Evolutionary conservation across 2,797 vertebrate species (phyloP), one percentile per base, ranked within the genome.

Genomic region (Spatula versicolor): DNA sequence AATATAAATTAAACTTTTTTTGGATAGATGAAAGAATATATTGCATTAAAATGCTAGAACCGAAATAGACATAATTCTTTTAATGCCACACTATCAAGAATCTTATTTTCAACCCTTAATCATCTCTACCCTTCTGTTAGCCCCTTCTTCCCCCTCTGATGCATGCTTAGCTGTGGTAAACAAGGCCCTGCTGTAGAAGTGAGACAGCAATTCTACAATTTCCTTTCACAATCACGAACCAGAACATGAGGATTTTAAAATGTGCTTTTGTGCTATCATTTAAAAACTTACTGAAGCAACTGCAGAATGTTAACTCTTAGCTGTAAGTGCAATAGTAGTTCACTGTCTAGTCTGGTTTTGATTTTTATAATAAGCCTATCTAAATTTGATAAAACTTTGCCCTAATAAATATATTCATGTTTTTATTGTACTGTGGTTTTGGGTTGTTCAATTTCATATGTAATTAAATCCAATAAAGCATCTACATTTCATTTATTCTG

Each of bases 381-480:
- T 91, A 54, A 73, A 74, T 78, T 87, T 72, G 69, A 48, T 88
- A 90, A 85, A 88, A 63, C 19, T 78, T 39, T 86, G 26, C 63
- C 52, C 35, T 93, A 92, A 90, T 93, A 95, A 89, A 92, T 92
- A 76, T 11, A 25, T 79, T 94, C n/a, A 5, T 81, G 9, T 79
- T 92, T 94, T 92, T 85, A 88, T 86, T 89, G 77, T 92, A 85
- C 58, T 95, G 96, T 66, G 15, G 95, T 92, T 96, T 83, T 55
- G 73, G 76, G 59, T 72, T 93, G 90, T 89, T 94, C 30, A n/a
- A 14, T 96, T 97, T 94, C 62, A 43, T 80, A 62, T 84, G 76
- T 93, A 96, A 96, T 95, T 93, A 91, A 95, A 94, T 94, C 43
- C 41, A 95, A 5, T 96, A 90, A 94, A 94, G 56, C 59, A 89